A percentile compares a stretch with the other conserved stretches of the same genome.
Conservation (phyloP, 2,797 vertebrate genomes). For the Ctenosaura bakeri region DNA sequence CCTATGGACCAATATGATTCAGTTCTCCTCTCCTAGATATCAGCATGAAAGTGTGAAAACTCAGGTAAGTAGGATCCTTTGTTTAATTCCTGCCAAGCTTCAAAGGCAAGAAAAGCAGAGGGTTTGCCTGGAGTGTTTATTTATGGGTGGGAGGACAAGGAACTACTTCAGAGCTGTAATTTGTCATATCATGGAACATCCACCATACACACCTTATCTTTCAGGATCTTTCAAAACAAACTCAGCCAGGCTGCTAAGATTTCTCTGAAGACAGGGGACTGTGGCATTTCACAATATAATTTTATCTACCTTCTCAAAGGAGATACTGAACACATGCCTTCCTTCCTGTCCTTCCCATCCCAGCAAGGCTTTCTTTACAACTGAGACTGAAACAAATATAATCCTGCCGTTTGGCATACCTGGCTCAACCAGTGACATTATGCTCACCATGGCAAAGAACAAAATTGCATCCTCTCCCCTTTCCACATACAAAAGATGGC, state of each 20-base stretch:
- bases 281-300: conserved; percentile 32
- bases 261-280: conserved; percentile 49
- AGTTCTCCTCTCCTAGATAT: accelerated
- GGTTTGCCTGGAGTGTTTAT: conserved; percentile 28
- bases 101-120: conserved; percentile 38
- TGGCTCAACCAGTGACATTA: neutral
- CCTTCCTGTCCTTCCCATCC: neutral
- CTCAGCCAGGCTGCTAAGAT: conserved; percentile 48
- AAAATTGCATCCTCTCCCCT: neutral
- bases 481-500: neutral
- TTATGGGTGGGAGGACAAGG: conserved; percentile 69
- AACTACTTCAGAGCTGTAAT: conserved; percentile 72
- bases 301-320: neutral
- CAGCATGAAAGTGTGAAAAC: neutral
- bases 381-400: neutral
- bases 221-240: conserved; percentile 63
- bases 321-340: neutral
- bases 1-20: neutral
- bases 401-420: neutral
- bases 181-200: conserved; percentile 67
- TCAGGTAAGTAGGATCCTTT: conserved; percentile 31
- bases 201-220: conserved; percentile 70
- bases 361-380: neutral
- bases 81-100: accelerated
- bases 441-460: neutral